phyloP scores from a whole-genome alignment of 2,113 vertebrate genomes.

The Phrynosoma blainvillii region DNA sequence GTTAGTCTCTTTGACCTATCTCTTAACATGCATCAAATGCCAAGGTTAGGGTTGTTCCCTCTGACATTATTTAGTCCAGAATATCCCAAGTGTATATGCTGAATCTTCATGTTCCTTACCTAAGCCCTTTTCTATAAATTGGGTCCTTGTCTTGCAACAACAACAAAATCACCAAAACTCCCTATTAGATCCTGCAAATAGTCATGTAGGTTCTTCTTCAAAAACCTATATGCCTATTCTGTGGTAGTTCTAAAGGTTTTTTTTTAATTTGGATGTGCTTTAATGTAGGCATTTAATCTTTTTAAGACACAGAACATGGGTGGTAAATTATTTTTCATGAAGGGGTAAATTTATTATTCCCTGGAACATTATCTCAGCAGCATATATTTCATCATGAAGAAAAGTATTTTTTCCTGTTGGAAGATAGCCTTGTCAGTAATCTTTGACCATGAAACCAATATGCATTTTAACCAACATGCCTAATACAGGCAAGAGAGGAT shows the following conservation, averaged over 20 bases:
- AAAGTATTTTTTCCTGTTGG: constrained; percentile 31
- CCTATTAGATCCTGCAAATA: not conserved
- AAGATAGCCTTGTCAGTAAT: constrained; percentile 1
- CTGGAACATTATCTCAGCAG: constrained; percentile 14
- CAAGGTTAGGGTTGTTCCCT: constrained; percentile 46
- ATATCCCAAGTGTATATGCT: constrained; percentile 14
- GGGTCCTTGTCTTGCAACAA: constrained; percentile 16
- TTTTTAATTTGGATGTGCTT: constrained; percentile 14
- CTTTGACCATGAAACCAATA: not conserved
- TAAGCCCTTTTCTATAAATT: constrained; percentile 14
- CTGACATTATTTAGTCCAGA: constrained; percentile 36
- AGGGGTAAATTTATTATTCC: constrained; percentile 5
- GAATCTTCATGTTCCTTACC: constrained; percentile 34
- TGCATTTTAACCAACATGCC: not conserved
- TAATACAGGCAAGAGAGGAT: not conserved
- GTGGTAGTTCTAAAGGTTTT: constrained; percentile 23
- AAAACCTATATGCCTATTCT: not conserved
- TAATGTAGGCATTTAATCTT: constrained; percentile 33
- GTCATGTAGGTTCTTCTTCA: not conserved
- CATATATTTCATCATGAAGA: constrained; percentile 17
- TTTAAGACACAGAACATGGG: constrained; percentile 12
- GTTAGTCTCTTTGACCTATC: constrained; percentile 20
- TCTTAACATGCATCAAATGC: constrained; percentile 30
- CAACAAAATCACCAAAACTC: not conserved
- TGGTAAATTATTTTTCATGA: not conserved